These are phyloP conservation scores for Charadrius vociferus DNA, from an alignment of 2,113 vertebrate genomes.

Conservation along the genomic window DNA sequence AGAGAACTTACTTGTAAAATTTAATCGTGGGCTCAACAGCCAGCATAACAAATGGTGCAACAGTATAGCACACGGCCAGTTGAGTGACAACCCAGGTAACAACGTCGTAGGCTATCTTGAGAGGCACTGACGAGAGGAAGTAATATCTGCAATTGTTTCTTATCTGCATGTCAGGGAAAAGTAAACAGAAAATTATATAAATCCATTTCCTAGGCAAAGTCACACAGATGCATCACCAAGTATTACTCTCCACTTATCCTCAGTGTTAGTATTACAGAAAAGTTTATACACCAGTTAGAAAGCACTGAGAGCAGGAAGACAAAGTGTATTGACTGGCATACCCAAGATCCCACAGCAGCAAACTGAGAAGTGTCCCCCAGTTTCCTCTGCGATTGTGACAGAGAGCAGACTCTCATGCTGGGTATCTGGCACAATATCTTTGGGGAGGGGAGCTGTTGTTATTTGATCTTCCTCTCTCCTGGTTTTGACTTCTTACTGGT, in stretches of 20 bases:
- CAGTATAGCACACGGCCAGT: constrained; percentile 76
- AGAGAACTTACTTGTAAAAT: constrained; percentile 79
- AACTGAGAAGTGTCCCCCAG: not conserved
- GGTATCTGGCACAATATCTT: not conserved
- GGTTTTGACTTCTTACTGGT: not conserved
- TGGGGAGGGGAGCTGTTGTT: not conserved
- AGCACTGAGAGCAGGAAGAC: not conserved
- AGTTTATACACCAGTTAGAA: not conserved
- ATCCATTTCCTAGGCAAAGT: not conserved
- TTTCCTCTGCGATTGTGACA: not conserved
- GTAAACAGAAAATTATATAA: not conserved
- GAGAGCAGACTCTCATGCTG: not conserved
- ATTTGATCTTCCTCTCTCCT: not conserved
- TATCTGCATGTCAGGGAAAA: constrained; percentile 66
- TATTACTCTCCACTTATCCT: not conserved
- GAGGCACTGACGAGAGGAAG: constrained; percentile 74
- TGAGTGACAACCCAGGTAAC: constrained; percentile 79
- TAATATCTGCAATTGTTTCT: constrained; percentile 74
- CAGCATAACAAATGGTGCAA: constrained; percentile 78
- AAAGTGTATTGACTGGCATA: not conserved
- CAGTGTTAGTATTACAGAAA: not conserved
- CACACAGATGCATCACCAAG: fast-evolving
- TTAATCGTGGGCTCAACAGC: constrained; percentile 77
- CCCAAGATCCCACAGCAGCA: not conserved
- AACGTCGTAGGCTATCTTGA: constrained; percentile 69